Percentiles rank a stretch among this genome's conserved stretches.
Conservation (phyloP, 2,888 invertebrate species). For the Coremacera marginata region DNA sequence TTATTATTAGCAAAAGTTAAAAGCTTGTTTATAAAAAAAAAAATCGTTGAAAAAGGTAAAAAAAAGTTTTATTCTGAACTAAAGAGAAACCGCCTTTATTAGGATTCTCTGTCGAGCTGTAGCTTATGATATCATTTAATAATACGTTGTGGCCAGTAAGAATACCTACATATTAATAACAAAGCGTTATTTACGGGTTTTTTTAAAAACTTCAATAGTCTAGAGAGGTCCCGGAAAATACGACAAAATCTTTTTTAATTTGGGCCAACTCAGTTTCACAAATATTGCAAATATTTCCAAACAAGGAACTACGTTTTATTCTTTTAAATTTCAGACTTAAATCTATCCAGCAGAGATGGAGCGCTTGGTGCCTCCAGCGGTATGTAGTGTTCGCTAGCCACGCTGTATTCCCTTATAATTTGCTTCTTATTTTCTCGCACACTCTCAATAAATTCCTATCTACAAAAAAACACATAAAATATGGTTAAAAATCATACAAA, state of each 20-base stretch:
- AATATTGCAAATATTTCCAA: conserved; percentile 1
- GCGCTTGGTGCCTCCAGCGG: too few relatives aligned
- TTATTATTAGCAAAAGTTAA: conserved; percentile 40
- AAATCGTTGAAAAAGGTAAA: neutral
- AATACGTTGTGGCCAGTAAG: too few relatives aligned
- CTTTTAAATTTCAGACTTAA: too few relatives aligned
- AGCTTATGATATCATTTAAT: too few relatives aligned
- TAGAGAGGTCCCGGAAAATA: neutral
- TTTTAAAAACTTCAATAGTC: too few relatives aligned
- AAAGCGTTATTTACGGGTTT: too few relatives aligned
- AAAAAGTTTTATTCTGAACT: neutral
- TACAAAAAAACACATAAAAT: too few relatives aligned
- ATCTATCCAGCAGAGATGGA: too few relatives aligned
- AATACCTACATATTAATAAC: too few relatives aligned
- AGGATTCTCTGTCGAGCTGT: neutral
- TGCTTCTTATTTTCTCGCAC: conserved; percentile 69
- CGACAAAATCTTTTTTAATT: neutral
- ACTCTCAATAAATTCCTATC: conserved; percentile 72
- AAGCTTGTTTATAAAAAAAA: neutral
- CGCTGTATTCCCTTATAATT: conserved; percentile 56
- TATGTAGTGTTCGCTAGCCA: conserved; percentile 58
- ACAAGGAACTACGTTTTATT: too few relatives aligned
- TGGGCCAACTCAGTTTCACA: too few relatives aligned
- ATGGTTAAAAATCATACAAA: too few relatives aligned
- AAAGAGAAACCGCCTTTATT: neutral